Evolutionary conservation across 2,113 vertebrate species (phyloP).

Genomic region (Clarias magur): DNA sequence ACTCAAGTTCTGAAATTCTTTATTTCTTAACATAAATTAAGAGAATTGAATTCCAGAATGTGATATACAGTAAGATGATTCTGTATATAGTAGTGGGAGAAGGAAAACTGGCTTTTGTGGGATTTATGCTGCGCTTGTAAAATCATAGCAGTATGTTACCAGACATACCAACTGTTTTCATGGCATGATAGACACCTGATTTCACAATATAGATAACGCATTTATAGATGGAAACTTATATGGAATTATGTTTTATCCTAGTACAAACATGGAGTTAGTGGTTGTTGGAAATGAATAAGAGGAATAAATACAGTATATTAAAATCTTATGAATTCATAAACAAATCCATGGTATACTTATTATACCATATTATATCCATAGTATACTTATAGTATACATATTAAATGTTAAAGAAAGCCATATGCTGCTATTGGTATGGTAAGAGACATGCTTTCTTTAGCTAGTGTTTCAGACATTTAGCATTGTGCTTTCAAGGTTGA

Average conservation of each 20-base stretch:
- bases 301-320: not conserved
- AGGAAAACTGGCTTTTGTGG: not conserved
- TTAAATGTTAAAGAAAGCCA: slow-evolving; percentile 3
- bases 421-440: slow-evolving; percentile 21
- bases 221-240: not conserved
- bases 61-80: not conserved
- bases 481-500: not conserved
- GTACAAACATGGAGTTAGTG: not conserved
- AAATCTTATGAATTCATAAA: not conserved
- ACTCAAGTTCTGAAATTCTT: not conserved
- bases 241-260: not conserved
- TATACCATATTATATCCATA: not conserved
- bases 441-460: not conserved
- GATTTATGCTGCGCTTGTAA: not conserved
- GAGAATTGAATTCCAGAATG: not conserved
- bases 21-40: not conserved
- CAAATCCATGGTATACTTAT: not conserved
- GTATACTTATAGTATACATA: not conserved
- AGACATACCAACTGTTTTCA: not conserved
- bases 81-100: not conserved
- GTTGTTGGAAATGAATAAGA: not conserved
- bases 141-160: slow-evolving; percentile 2
- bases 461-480: not conserved
- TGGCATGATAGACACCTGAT: not conserved
- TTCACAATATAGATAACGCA: not conserved